A percentile compares a stretch with the other conserved stretches of the same genome.
phyloP scores from a whole-genome alignment of 2,797 vertebrate species.

The Sebastes baramenuke region DNA sequence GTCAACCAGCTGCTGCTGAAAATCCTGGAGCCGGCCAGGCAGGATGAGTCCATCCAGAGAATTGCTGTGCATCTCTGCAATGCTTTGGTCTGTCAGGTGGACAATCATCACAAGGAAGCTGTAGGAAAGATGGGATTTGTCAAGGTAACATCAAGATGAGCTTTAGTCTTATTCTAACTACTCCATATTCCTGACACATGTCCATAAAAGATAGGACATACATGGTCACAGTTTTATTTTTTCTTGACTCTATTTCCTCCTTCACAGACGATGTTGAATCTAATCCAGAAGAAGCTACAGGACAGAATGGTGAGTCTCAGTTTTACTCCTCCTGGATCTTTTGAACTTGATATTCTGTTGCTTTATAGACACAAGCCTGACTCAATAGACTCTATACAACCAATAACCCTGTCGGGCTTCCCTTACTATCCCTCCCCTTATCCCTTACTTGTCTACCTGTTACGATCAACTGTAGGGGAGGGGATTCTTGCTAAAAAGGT shows the following conservation, averaged over 20 bases:
- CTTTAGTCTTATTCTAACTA: neutral
- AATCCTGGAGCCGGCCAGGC: conserved; percentile 92
- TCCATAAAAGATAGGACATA: neutral
- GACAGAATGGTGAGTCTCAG: conserved; percentile 90
- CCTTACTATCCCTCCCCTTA: too few relatives aligned
- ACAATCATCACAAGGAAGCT: conserved; percentile 98
- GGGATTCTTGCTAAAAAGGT: neutral
- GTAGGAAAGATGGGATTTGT: conserved; percentile 99
- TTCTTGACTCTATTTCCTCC: neutral
- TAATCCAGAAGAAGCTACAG: conserved; percentile 96
- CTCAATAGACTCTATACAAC: neutral
- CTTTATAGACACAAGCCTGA: neutral
- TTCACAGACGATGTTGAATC: conserved; percentile 94
- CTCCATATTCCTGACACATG: neutral
- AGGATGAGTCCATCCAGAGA: conserved; percentile 98
- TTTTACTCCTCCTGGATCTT: neutral
- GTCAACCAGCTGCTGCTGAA: conserved; percentile 95
- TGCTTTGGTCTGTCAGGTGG: conserved; percentile 97
- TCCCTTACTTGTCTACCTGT: neutral
- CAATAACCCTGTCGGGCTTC: neutral
- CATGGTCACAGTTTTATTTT: too few relatives aligned
- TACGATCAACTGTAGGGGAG: neutral
- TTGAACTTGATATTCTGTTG: neutral
- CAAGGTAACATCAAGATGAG: conserved; percentile 80
- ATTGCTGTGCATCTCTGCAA: conserved; percentile 98